Base-by-base conservation (phyloP, 37 sponge, comb jelly and placozoan species). In the Haliclona indistincta region DNA sequence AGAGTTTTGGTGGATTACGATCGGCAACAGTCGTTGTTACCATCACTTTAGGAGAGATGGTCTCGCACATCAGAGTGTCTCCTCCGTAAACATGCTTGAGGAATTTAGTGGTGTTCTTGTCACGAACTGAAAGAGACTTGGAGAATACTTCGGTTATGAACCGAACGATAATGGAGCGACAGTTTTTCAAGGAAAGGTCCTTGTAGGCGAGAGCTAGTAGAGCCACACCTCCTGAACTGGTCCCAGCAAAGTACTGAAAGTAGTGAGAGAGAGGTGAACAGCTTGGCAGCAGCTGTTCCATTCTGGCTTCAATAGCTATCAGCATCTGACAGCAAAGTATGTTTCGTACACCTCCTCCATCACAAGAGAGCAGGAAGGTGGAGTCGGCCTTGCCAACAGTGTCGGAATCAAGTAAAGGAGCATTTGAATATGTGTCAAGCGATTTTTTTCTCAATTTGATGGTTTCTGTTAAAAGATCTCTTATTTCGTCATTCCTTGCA, bases 241-340 rank as follows among this genome's bases (percentile, higher is more conserved):
- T 82, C 5, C 89, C 89, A 19, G 80, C 89, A 5, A 83, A 63
- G 70, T 70, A 88, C 36, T 83, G 75, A 65, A 83, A 88, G 70
- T 83, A 76, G 30, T 63, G 44, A n/a, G 47, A 68, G 20, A 83
- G 67, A 11, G 30, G 66, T 54, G 26, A 7, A 28, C 33, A 68
- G 62, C 28, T 36, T 2, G 84, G 84, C 28, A 76, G 53, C 19
- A 68, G 65, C 62, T 76, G 47, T n/a, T 34, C 37, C 69, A 83
- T 60, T 3, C 77, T 67, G 10, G 38, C 53, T 26, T 83, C 69
- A 23, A 83, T 67, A 39, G 77, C 76, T 3, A 23, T 39, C 19
- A 83, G 62, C 38, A 63, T 37, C n/a, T 49, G 51, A 15, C 10
- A 17, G 10, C 15, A 15, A 34, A 56, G 45, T 19, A 55, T 68